Evolutionary conservation across 2,888 invertebrate species (phyloP).

Genomic region (Troilus luridus): DNA sequence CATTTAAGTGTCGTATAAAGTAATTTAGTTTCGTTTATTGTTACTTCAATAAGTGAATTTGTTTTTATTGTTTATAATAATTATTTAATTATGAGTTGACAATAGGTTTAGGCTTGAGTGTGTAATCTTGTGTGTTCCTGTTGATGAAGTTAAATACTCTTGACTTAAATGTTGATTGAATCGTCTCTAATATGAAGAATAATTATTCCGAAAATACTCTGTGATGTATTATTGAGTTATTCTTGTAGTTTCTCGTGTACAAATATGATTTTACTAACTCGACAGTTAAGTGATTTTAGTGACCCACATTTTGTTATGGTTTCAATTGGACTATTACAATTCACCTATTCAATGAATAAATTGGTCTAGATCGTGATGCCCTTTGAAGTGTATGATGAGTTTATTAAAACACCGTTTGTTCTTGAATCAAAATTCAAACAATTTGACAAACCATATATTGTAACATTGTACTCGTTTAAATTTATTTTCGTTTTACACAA

Average conservation of each 20-base stretch:
- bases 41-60: background rate
- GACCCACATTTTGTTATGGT: constrained; percentile 56
- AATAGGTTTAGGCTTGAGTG: background rate
- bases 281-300: background rate
- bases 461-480: background rate
- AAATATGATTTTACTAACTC: background rate
- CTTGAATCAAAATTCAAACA: background rate
- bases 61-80: background rate
- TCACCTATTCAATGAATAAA: constrained; percentile 46
- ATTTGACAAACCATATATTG: background rate
- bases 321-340: constrained; percentile 47
- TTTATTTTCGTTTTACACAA: background rate
- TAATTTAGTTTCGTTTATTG: background rate
- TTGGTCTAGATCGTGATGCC: background rate
- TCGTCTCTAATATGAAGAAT: background rate
- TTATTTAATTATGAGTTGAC: background rate
- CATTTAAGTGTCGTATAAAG: background rate
- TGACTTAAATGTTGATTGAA: background rate
- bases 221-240: background rate
- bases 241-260: background rate
- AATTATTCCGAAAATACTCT: background rate
- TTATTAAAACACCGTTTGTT: background rate
- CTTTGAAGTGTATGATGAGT: background rate
- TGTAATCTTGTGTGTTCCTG: background rate
- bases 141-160: background rate